These are phyloP conservation scores for Brachypalpus laphriformis DNA, from an alignment of 2,888 invertebrate species.

Conservation along the genomic window DNA sequence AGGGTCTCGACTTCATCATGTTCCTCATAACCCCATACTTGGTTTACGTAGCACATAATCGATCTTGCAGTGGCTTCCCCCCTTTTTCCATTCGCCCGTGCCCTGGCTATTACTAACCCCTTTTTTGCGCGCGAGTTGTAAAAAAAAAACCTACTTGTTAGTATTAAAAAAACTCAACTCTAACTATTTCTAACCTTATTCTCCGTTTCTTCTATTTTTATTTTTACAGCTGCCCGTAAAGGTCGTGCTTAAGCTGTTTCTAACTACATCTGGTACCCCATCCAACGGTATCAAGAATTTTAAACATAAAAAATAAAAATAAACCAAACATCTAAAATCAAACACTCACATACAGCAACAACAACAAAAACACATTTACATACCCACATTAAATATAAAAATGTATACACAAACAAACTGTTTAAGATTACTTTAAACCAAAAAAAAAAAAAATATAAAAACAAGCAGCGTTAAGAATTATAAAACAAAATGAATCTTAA, in stretches of 20 bases:
- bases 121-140: too few species aligned
- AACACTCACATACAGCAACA: constrained; percentile 76
- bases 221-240: constrained; percentile 80
- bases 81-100: too few species aligned
- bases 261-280: constrained; percentile 72
- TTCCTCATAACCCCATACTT: too few species aligned
- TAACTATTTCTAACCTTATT: not conserved
- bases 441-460: too few species aligned
- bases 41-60: too few species aligned
- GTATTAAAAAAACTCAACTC: not conserved
- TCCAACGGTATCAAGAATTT: constrained; percentile 45
- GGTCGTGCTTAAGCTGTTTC: constrained; percentile 81
- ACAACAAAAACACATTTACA: constrained; percentile 66
- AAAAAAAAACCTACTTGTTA: too few species aligned
- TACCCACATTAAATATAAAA: constrained; percentile 71
- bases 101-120: too few species aligned
- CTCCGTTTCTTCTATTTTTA: not conserved
- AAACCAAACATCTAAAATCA: constrained; percentile 36
- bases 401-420: constrained; percentile 57
- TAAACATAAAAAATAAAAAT: constrained; percentile 11
- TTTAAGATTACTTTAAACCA: constrained; percentile 25
- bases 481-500: constrained; percentile 73
- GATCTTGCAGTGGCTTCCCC: too few species aligned
- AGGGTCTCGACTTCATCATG: too few species aligned
- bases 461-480: constrained; percentile 41